A percentile compares a stretch with the other conserved stretches of the same genome.
These are phyloP conservation scores for Pseudomyrmex flavicornis DNA, from an alignment of 1,140 invertebrate genomes.

Conservation along the genomic window DNA sequence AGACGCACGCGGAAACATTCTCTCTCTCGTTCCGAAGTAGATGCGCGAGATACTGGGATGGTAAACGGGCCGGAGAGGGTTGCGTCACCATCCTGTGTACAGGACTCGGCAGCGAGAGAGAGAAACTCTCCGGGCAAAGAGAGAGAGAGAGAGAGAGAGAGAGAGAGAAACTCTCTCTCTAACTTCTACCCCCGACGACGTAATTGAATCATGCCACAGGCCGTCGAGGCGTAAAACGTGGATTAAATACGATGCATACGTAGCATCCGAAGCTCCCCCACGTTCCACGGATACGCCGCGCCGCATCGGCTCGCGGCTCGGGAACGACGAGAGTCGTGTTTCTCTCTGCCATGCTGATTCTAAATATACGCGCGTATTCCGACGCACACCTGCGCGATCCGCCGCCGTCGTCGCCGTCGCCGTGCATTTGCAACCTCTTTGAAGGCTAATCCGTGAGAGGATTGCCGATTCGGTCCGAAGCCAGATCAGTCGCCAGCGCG, in stretches of 20 bases:
- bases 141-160: no score
- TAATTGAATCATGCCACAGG: constrained; percentile 75
- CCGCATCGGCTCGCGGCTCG: constrained; percentile 7
- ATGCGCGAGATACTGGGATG: not conserved
- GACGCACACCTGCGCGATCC: constrained; percentile 5
- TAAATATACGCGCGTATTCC: constrained; percentile 13
- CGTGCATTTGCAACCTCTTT: constrained; percentile 53
- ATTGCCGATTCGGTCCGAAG: constrained; percentile 13
- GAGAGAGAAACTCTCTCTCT: not conserved
- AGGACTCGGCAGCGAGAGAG: constrained; percentile 61
- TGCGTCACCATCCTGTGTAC: constrained; percentile 68
- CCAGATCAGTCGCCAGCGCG: constrained; percentile 29
- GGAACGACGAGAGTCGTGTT: constrained; percentile 13
- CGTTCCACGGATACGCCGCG: constrained; percentile 29
- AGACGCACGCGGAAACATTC: constrained; percentile 48
- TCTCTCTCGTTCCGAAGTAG: constrained; percentile 36
- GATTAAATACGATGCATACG: constrained; percentile 76
- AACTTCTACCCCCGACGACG: constrained; percentile 55
- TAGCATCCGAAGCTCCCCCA: constrained; percentile 41
- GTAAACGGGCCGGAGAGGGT: constrained; percentile 29
- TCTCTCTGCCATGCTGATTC: constrained; percentile 9
- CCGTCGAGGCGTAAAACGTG: constrained; percentile 71
- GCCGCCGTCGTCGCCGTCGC: not conserved
- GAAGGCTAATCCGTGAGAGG: constrained; percentile 37
- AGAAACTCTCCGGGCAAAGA: constrained; percentile 26